These are phyloP conservation scores for Hemibagrus wyckioides DNA, from an alignment of 2,113 vertebrate genomes.

Conservation along the genomic window DNA sequence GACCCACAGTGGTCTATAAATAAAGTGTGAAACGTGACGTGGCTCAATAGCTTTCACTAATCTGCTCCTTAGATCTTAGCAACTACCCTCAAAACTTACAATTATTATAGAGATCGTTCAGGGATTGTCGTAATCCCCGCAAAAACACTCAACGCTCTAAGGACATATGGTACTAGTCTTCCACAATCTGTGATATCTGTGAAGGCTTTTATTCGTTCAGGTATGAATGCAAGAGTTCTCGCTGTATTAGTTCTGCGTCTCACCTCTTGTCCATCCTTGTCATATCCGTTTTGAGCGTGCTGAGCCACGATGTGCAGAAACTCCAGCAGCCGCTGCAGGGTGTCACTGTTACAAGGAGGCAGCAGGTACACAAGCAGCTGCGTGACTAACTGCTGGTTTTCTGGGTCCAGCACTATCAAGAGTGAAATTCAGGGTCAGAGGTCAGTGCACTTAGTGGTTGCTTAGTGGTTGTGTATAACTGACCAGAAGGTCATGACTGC, in stretches of 20 bases:
- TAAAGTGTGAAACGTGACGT: constrained; percentile 7
- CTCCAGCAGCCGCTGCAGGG: constrained; percentile 88
- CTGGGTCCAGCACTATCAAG: constrained; percentile 82
- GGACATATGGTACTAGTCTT: neutral
- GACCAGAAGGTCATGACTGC: neutral
- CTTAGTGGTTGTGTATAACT: too few species aligned
- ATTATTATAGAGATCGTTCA: neutral
- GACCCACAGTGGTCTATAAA: neutral
- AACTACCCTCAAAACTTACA: neutral
- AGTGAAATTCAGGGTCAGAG: neutral
- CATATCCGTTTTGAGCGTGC: constrained; percentile 81
- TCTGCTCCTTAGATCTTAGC: neutral
- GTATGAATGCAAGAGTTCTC: neutral
- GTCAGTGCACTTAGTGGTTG: too few species aligned
- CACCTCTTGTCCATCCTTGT: constrained; percentile 84
- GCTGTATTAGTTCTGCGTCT: neutral
- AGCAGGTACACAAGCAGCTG: constrained; percentile 94
- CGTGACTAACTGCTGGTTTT: constrained; percentile 81
- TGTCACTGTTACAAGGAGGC: constrained; percentile 96
- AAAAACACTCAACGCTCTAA: neutral
- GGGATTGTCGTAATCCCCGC: neutral
- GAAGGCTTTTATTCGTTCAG: neutral
- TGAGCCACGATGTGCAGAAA: constrained; percentile 89
- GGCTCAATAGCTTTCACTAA: constrained; percentile 22
- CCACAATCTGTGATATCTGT: neutral